Evolutionary conservation across 2,888 invertebrate genomes (phyloP).

Genomic region (Scrobipalpa costella): DNA sequence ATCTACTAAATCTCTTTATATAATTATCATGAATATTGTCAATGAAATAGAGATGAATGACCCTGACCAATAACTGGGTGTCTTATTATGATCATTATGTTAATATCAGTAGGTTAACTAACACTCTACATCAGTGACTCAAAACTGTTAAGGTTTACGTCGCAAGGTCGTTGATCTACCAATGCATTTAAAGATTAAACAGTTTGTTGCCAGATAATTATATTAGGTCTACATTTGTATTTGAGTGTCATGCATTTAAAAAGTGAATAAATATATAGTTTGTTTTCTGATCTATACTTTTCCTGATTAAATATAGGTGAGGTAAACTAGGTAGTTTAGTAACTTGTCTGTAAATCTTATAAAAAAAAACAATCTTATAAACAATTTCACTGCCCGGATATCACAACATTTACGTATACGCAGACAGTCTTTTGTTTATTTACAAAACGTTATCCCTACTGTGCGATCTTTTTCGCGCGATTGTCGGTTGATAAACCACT

Average conservation of each 20-base stretch:
- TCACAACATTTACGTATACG: neutral
- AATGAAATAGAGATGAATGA: slow-evolving; percentile 32
- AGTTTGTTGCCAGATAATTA: neutral
- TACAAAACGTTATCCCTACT: slow-evolving; percentile 17
- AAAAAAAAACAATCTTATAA: too few species aligned
- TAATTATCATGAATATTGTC: slow-evolving; percentile 30
- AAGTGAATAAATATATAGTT: too few species aligned
- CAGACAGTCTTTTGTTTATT: slow-evolving; percentile 15
- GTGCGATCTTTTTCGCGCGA: slow-evolving; percentile 1
- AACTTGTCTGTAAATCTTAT: too few species aligned
- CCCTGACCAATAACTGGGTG: slow-evolving; percentile 24
- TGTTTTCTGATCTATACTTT: too few species aligned
- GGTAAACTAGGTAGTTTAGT: too few species aligned
- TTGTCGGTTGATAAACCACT: slow-evolving; percentile 17
- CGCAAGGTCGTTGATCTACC: slow-evolving; percentile 4
- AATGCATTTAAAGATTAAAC: slow-evolving; percentile 1
- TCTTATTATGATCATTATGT: slow-evolving; percentile 5
- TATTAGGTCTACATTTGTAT: neutral
- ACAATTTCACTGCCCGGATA: neutral
- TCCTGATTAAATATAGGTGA: too few species aligned
- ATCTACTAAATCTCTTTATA: neutral
- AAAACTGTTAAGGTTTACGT: neutral
- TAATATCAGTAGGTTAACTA: slow-evolving; percentile 16
- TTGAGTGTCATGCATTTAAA: too few species aligned
- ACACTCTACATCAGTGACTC: neutral